Conservation (phyloP, 2,888 invertebrate genomes). For the Drosophila barbarae region DNA sequence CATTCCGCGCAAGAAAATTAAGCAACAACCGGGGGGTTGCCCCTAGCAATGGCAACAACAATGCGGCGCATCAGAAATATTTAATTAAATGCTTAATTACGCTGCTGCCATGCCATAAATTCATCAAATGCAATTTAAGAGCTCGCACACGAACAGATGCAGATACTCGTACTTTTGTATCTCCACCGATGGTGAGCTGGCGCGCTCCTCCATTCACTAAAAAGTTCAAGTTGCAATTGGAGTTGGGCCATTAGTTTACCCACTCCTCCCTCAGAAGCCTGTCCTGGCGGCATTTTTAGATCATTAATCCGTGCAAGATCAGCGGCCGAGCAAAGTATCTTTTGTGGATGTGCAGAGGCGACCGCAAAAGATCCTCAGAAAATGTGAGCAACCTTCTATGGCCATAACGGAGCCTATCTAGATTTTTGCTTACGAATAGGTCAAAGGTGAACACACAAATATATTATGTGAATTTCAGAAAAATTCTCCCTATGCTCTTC, state of each 20-base stretch:
- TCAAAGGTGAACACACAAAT: conserved; percentile 6
- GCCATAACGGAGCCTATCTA: conserved; percentile 2
- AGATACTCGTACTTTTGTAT: conserved; percentile 38
- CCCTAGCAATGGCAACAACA: conserved; percentile 37
- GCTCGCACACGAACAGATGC: conserved; percentile 49
- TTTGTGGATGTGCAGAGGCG: background rate
- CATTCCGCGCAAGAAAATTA: conserved; percentile 69
- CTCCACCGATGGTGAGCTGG: background rate
- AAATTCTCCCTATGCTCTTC: background rate
- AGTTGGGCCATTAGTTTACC: conserved; percentile 61
- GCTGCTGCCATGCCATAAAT: conserved; percentile 76
- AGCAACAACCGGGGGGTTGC: conserved; percentile 35
- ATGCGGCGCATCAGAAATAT: conserved; percentile 71
- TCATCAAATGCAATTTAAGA: conserved; percentile 78
- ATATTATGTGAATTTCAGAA: background rate
- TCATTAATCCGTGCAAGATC: conserved; percentile 24
- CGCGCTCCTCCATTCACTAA: conserved; percentile 52
- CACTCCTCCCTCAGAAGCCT: conserved; percentile 9
- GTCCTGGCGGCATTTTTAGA: conserved; percentile 31
- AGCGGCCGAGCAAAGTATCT: conserved; percentile 2
- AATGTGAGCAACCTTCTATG: background rate
- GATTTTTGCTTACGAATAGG: conserved; percentile 10
- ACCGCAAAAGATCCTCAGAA: background rate
- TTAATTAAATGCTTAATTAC: conserved; percentile 79
- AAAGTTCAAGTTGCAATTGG: conserved; percentile 60